These are phyloP conservation scores for Phalanger gymnotis DNA, from an alignment of 2,797 vertebrate species.

Conservation along the genomic window DNA sequence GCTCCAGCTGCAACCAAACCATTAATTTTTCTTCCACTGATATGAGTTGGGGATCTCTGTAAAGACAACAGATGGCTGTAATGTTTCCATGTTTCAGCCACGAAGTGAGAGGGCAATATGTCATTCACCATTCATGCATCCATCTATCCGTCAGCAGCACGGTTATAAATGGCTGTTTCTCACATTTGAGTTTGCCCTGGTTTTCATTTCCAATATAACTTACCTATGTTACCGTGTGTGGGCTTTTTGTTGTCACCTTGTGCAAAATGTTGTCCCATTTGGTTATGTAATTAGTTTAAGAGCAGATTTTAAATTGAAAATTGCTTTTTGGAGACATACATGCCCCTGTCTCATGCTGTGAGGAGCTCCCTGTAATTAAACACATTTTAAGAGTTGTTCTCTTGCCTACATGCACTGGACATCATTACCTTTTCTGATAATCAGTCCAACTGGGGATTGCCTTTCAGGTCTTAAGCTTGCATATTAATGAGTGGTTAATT, in stretches of 20 bases:
- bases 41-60: constrained; percentile 48
- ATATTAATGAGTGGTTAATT: constrained; percentile 37
- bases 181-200: constrained; percentile 58
- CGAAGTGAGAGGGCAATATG: constrained; percentile 69
- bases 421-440: constrained; percentile 64
- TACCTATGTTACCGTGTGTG: constrained; percentile 53
- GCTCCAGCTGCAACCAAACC: constrained; percentile 64
- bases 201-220: constrained; percentile 53
- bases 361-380: constrained; percentile 71
- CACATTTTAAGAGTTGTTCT: constrained; percentile 64
- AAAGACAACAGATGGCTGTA: constrained; percentile 72
- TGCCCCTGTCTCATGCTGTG: constrained; percentile 45
- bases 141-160: constrained; percentile 40
- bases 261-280: constrained; percentile 66
- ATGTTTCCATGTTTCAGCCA: constrained; percentile 68
- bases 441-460: constrained; percentile 34
- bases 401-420: constrained; percentile 30
- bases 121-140: constrained; percentile 48
- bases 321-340: constrained; percentile 68
- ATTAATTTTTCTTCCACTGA: constrained; percentile 41
- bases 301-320: constrained; percentile 73
- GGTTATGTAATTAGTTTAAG: constrained; percentile 76
- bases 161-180: constrained; percentile 47
- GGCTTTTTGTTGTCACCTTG: constrained; percentile 56
- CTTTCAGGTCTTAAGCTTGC: constrained; percentile 52